A percentile compares a stretch with the other conserved stretches of the same genome.
Conservation (phyloP, 2,113 vertebrate genomes). For the Anhinga rufa region DNA sequence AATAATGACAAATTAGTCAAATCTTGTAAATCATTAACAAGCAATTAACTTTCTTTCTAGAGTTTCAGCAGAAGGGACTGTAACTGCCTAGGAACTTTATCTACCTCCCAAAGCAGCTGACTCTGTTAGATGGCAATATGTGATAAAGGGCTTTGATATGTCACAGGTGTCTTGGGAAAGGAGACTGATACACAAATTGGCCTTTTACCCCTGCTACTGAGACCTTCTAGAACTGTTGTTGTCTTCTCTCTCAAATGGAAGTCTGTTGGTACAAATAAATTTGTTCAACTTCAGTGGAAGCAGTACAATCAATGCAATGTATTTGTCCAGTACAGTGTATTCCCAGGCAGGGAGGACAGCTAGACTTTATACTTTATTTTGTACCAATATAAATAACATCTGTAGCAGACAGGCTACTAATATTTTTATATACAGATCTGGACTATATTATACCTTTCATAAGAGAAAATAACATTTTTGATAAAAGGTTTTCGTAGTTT, state of each 20-base stretch:
- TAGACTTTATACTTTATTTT: background rate
- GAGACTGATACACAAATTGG: background rate
- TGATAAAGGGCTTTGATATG: background rate
- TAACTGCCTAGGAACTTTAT: background rate
- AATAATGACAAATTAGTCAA: conserved; percentile 55
- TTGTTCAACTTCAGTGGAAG: background rate
- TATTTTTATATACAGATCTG: background rate
- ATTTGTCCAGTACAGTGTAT: background rate
- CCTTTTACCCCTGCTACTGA: background rate
- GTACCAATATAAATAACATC: background rate
- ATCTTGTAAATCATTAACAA: conserved; percentile 57
- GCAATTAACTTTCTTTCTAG: conserved; percentile 32
- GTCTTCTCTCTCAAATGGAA: background rate
- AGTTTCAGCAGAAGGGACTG: conserved; percentile 2
- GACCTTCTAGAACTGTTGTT: background rate
- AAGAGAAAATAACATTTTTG: background rate
- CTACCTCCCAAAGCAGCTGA: background rate
- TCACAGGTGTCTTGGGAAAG: background rate
- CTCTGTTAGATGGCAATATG: background rate
- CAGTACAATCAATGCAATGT: background rate
- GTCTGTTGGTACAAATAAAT: background rate
- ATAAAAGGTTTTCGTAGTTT: background rate
- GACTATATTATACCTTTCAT: background rate
- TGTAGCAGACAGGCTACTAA: background rate
- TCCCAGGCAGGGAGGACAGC: background rate